Evolutionary conservation across 2,888 invertebrate species (phyloP), one percentile per base, ranked within the genome.

Genomic region (Caenorhabditis japonica): DNA sequence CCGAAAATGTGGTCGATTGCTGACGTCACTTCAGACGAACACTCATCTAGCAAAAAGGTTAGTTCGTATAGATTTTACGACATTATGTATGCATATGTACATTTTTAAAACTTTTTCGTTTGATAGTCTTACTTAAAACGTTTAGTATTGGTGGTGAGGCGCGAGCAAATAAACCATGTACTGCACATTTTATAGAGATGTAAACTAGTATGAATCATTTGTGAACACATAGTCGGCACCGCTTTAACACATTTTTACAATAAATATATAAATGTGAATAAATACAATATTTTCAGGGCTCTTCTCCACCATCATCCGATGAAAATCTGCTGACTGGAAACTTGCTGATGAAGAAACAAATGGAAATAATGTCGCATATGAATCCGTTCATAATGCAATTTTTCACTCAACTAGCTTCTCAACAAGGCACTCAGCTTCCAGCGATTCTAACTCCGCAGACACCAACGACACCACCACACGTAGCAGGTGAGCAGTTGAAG

Each of bases 1-100:
- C 58, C 68, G 19, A 86, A 85, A 62, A 84, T 86, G 49, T 87
- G 86, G 86, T 83, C 83, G 34, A 85, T 86, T 36, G 84, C 84
- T 34, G 76, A 76, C 49, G 68, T 73, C 33, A 52, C 70, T n/a
- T 53, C 61, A 27, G 70, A 66, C 13, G 69, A 70, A 34, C 59
- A 66, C 34, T 66, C 61, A 13, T 51, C 43, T 8, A 30, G 30
- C 30, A 73, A 73, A 25, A 76, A 71, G 56, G 68, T 68, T 25
- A 47, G 68, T 30, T 30, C 30, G 30, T 30, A 30, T 30, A 30
- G 30, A 30, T 30, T 30, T 30, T 7, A 30, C n/a, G n/a, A n/a
- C n/a, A n/a, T n/a, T n/a, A n/a, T n/a, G n/a, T n/a, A n/a, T n/a
- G n/a, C n/a, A n/a, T n/a, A n/a, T 30, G 30, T 10, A 5, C 30